A percentile compares a stretch with the other conserved stretches of the same genome.
phyloP scores from a whole-genome alignment of 2,888 invertebrate species.

The Dicyrtomina minuta region DNA sequence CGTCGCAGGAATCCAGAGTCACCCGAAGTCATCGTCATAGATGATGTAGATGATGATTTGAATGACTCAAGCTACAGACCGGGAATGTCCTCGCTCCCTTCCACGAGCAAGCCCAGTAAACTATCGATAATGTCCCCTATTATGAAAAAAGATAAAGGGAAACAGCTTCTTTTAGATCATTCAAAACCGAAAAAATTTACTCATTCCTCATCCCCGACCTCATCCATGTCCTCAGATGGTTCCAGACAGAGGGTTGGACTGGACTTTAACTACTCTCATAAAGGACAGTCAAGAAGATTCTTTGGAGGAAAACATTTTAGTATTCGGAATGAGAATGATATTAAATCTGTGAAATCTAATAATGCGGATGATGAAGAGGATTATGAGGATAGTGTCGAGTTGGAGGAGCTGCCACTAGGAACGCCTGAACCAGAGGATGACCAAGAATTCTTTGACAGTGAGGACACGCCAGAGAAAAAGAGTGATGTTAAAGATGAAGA shows the following conservation, averaged over 20 bases:
- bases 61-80: conserved; percentile 26
- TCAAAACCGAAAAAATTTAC: not conserved
- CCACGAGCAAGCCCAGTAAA: conserved; percentile 24
- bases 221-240: not conserved
- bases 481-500: conserved; percentile 38
- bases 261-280: conserved; percentile 6
- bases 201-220: not conserved
- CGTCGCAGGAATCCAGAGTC: conserved; percentile 14
- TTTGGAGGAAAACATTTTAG: conserved; percentile 31
- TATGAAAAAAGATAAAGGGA: conserved; percentile 29
- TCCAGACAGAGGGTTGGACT: not conserved
- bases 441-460: conserved; percentile 38
- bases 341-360: conserved; percentile 1
- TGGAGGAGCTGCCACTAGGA: conserved; percentile 1
- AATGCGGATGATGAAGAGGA: conserved; percentile 21
- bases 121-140: conserved; percentile 53
- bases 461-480: conserved; percentile 10
- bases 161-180: not conserved
- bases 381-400: conserved; percentile 8
- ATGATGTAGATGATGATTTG: conserved; percentile 17
- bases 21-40: conserved; percentile 23
- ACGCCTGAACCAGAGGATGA: conserved; percentile 27
- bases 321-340: conserved; percentile 12
- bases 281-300: not conserved
- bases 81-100: not conserved